These are phyloP conservation scores for Latrodectus geometricus DNA, from an alignment of 1,140 invertebrate species.

Conservation along the genomic window DNA sequence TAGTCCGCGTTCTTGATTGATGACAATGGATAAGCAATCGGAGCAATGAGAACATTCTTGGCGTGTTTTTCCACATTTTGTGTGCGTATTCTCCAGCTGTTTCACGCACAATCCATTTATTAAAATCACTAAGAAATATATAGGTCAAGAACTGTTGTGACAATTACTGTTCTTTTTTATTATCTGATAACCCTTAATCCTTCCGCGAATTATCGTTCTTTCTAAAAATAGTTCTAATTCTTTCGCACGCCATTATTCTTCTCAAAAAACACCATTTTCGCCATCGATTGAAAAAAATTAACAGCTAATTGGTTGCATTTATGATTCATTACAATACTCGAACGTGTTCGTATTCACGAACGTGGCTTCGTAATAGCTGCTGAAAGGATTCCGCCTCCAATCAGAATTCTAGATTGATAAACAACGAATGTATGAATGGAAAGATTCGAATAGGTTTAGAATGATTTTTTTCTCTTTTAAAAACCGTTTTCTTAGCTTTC, in stretches of 20 bases:
- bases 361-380: too few relatives aligned
- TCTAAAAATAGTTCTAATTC: background rate
- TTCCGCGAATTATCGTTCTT: background rate
- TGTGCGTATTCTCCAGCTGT: too few relatives aligned
- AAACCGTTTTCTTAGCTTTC: background rate
- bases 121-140: background rate
- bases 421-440: too few relatives aligned
- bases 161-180: background rate
- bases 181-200: background rate
- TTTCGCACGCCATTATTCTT: background rate
- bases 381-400: too few relatives aligned
- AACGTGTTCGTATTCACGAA: background rate
- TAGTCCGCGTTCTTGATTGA: too few relatives aligned
- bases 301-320: background rate
- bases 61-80: too few relatives aligned
- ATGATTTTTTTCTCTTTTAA: too few relatives aligned
- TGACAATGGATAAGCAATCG: too few relatives aligned
- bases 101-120: too few relatives aligned
- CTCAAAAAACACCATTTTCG: background rate
- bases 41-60: too few relatives aligned
- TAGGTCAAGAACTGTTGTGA: background rate
- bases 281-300: background rate
- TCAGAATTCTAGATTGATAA: too few relatives aligned
- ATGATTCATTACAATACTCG: background rate
- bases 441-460: too few relatives aligned